Evolutionary conservation across 1,140 invertebrate genomes (phyloP).

Genomic region (Sipha flava): DNA sequence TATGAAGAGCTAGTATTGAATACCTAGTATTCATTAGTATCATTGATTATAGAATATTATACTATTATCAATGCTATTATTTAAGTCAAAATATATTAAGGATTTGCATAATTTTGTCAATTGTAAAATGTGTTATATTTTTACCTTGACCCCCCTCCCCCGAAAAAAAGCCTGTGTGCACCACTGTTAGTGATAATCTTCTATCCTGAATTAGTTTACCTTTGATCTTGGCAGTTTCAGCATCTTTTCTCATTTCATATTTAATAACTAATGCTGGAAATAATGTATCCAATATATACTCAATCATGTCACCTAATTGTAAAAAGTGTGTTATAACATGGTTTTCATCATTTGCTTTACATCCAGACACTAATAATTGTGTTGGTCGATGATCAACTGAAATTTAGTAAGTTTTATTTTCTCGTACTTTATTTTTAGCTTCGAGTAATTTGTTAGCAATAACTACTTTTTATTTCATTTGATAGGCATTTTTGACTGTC

Average conservation of each 20-base stretch:
- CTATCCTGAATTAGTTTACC: slow-evolving; percentile 58
- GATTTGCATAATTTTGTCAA: no score
- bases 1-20: no score
- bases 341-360: slow-evolving; percentile 27
- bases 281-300: slow-evolving; percentile 56
- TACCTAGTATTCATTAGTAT: no score
- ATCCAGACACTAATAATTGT: slow-evolving; percentile 27
- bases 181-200: no score
- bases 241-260: slow-evolving; percentile 63
- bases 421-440: slow-evolving; percentile 24
- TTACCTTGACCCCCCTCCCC: no score
- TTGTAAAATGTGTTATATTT: no score
- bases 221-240: slow-evolving; percentile 58
- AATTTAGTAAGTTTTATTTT: slow-evolving; percentile 10
- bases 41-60: no score
- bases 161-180: no score
- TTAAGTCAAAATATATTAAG: no score
- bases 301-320: slow-evolving; percentile 64
- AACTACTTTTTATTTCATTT: slow-evolving; percentile 22
- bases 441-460: slow-evolving; percentile 23
- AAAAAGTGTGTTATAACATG: slow-evolving; percentile 43
- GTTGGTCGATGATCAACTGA: slow-evolving; percentile 25
- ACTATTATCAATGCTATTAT: no score
- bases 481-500: slow-evolving; percentile 5
- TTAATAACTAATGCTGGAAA: slow-evolving; percentile 60